phyloP scores from a whole-genome alignment of 2,113 vertebrate species.

The Paratilapia polleni region DNA sequence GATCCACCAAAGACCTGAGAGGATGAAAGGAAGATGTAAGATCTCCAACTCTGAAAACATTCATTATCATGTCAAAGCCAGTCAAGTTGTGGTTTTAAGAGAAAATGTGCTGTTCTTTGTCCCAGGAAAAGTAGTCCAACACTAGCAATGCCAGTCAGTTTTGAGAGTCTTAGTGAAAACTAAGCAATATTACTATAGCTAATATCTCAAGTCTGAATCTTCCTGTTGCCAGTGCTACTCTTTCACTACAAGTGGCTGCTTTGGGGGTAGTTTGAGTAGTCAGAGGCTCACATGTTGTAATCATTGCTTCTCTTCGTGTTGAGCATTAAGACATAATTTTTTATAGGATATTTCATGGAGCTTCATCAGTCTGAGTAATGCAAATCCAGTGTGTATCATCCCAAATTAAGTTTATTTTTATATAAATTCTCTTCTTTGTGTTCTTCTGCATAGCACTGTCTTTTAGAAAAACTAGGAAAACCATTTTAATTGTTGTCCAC shows the following conservation, averaged over 20 bases:
- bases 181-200: neutral
- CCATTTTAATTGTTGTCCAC: neutral
- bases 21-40: constrained; percentile 39
- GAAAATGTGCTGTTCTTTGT: neutral
- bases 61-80: constrained; percentile 45
- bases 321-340: neutral
- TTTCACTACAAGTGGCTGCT: neutral
- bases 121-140: neutral
- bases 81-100: constrained; percentile 26
- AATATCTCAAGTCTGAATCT: neutral
- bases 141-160: neutral
- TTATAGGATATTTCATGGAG: neutral
- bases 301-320: neutral
- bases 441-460: neutral
- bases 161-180: neutral
- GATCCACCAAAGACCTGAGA: constrained; percentile 25
- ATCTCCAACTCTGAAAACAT: constrained; percentile 30
- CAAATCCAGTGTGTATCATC: neutral
- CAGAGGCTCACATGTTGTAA: too few species aligned
- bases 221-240: neutral
- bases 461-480: neutral
- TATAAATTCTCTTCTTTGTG: neutral
- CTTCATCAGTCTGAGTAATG: neutral
- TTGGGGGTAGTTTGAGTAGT: neutral
- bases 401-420: neutral